Evolutionary conservation across 92 coral and sea anemone species (phyloP).

Genomic region (Galaxea fascicularis): DNA sequence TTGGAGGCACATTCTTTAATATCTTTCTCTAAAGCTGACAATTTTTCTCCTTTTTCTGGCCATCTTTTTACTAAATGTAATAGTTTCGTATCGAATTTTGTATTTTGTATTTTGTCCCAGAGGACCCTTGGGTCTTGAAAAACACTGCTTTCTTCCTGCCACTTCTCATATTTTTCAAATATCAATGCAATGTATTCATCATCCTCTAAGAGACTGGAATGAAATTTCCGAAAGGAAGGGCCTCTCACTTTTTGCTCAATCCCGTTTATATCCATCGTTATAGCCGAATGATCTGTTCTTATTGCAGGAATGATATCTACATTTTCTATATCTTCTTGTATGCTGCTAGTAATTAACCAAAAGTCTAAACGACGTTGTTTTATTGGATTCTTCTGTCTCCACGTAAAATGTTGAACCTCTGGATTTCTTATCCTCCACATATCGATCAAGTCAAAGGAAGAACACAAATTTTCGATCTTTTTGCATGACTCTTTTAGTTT

Average conservation of each 20-base stretch:
- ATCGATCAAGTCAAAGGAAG: constrained; percentile 20
- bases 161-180: constrained; percentile 1
- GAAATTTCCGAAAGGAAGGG: too few relatives aligned
- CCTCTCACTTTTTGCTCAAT: too few relatives aligned
- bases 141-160: constrained; percentile 28
- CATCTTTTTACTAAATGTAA: constrained; percentile 26
- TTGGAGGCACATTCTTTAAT: not conserved
- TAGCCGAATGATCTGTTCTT: constrained; percentile 23
- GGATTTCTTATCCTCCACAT: constrained; percentile 58
- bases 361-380: constrained; percentile 22
- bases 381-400: constrained; percentile 32
- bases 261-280: too few relatives aligned
- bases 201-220: too few relatives aligned
- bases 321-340: constrained; percentile 14
- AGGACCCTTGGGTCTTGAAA: constrained; percentile 20
- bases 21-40: constrained; percentile 1
- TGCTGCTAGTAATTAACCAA: constrained; percentile 7
- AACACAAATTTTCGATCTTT: constrained; percentile 27
- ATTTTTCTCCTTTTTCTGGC: constrained; percentile 33
- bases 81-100: constrained; percentile 33
- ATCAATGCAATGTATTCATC: constrained; percentile 15
- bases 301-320: constrained; percentile 35
- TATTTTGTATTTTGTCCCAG: too few relatives aligned
- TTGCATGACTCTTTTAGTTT: not conserved
- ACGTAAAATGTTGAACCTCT: constrained; percentile 10